Evolutionary conservation across 2,113 vertebrate genomes (phyloP), one percentile per base, ranked within the genome.

Genomic region (Antennarius striatus): DNA sequence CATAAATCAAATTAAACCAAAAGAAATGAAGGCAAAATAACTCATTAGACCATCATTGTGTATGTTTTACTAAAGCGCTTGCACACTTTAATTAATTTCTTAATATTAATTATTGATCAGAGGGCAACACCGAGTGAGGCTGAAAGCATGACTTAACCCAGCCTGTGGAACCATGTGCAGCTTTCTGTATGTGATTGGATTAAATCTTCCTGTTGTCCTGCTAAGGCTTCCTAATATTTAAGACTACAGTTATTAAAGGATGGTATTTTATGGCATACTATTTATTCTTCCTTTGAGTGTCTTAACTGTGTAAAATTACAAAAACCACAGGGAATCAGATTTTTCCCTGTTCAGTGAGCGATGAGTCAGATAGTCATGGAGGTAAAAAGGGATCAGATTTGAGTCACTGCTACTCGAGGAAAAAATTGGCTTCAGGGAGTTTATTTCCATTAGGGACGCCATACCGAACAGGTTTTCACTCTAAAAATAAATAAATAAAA

Each of bases 311-410:
- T 75, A 85, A 82, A 86, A 76, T 84, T 77, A 85, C 74, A 73
- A 61, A 78, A 71, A 66, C 50, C 63, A 71, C 61, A 56, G 74
- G 69, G 77, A 82, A 80, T 81, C 55, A 51, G 64, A 81, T 75
- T 36, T 79, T 84, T 80, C 69, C 42, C 51, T 63, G 55, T 81
- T 85, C 55, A 80, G 69, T 78, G 75, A 81, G 79, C 81, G 81
- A 60, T 79, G 80, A 83, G 67, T 80, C 64, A 75, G 60, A 61
- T 66, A 83, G 58, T 63, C 58, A 71, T 43, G 29, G 80, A 75
- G 80, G 75, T 85, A 73, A 75, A 80, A 72, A 43, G 5, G 59
- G 74, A 88, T 86, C 71, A 75, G 79, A 85, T 77, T 32, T 73
- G 72, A 84, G 67, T 69, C 42, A 51, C 64, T 57, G 78, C 79